phyloP scores from a whole-genome alignment of 1,140 invertebrate genomes.

The Chironomus tepperi region DNA sequence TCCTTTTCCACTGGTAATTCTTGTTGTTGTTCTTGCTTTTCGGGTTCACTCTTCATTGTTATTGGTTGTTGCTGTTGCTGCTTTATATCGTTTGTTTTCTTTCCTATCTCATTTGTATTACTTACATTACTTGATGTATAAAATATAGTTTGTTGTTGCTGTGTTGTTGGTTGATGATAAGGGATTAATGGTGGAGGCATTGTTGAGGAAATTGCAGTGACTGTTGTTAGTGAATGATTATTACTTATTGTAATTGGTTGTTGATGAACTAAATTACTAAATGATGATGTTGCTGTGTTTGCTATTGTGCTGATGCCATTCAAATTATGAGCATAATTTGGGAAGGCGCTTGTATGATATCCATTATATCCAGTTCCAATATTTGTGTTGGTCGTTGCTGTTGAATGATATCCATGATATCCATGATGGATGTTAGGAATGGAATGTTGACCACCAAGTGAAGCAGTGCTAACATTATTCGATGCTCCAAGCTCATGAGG shows the following conservation, averaged over 20 bases:
- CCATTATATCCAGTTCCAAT: not conserved
- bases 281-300: not conserved
- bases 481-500: not conserved
- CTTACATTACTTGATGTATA: not conserved
- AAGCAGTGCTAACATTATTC: not conserved
- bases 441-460: slow-evolving; percentile 11
- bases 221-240: not conserved
- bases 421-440: not conserved
- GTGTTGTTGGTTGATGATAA: not conserved
- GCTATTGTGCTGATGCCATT: not conserved
- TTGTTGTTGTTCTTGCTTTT: not conserved
- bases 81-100: not conserved
- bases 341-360: not conserved
- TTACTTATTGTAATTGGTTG: not conserved
- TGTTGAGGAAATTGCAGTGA: not conserved
- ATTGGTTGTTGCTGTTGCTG: not conserved
- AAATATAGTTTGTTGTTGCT: not conserved
- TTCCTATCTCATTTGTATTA: not conserved
- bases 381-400: not conserved
- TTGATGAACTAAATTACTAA: slow-evolving; percentile 17
- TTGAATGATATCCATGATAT: not conserved
- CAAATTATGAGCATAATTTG: too few species aligned
- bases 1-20: not conserved
- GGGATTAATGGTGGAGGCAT: not conserved
- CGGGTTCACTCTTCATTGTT: not conserved